Evolutionary conservation across 2,797 vertebrate species (phyloP), one percentile per base, ranked within the genome.

Genomic region (Pristis pectinata): DNA sequence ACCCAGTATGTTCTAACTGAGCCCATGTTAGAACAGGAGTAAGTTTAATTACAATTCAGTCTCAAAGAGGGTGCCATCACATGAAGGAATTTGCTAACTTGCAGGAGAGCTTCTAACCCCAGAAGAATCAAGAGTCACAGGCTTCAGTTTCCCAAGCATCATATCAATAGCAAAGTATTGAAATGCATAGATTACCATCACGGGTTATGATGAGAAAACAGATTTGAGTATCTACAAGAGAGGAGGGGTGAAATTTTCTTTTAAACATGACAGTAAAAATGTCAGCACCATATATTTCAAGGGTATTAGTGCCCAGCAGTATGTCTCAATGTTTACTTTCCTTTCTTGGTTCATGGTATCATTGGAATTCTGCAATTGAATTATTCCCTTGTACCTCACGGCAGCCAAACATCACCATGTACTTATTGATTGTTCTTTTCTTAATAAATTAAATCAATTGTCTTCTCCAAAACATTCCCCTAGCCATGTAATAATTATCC

Each of bases 391-490:
- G 59, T 64, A 91, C 61, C 34, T 37, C n/a, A 67, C 19, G 41
- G n/a, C 87, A 22, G 87, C 59, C 87, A 91, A 67, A 67, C n/a
- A 41, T 91, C 37, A 67, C 87, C 19, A n/a, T 4, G n/a, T 37
- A 67, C 87, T 41, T 24, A 91, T 67, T 91, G 61, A 91, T 91
- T 24, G 19, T 67, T 67, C 87, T 41, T 37, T 41, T 59, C n/a
- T 11, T 91, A 91, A 91, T 41, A 91, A 22, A 67, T 91, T 64
- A 64, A 91, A 41, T 67, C n/a, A 91, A 91, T n/a, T 91, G n/a
- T 15, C 87, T 9, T 41, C 87, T 91, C 17, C 10, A 91, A 87
- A 41, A n/a, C 87, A 67, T 91, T 59, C 59, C 19, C n/a, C 34
- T 37, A 91, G 59, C 34, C 17, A 64, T 91, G 59, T 91, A 91